phyloP scores from a whole-genome alignment of 2,113 vertebrate genomes.

The Perca schrenkii region DNA sequence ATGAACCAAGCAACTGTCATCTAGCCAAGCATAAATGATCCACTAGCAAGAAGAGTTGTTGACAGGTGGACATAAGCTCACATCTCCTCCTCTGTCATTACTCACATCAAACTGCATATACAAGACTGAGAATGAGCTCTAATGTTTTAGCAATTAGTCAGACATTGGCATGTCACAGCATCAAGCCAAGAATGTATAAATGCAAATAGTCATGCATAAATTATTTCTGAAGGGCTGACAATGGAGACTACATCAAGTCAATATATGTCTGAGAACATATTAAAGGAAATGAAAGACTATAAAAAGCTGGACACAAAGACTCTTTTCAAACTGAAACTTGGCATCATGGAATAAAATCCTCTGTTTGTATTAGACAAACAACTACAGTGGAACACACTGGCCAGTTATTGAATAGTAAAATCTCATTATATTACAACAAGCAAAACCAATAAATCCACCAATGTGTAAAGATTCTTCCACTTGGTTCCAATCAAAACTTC shows the following conservation, averaged over 20 bases:
- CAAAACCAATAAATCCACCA: neutral
- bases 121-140: conserved; percentile 6
- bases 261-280: neutral
- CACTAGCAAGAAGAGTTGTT: conserved; percentile 22
- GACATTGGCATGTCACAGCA: neutral
- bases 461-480: neutral
- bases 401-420: too few relatives aligned
- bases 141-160: conserved; percentile 33
- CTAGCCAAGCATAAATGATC: conserved; percentile 20
- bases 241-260: neutral
- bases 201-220: conserved; percentile 18
- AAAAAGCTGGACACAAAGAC: too few relatives aligned
- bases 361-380: too few relatives aligned
- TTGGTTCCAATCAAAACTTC: neutral
- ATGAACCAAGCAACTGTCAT: conserved; percentile 37
- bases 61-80: conserved; percentile 56
- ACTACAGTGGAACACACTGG: too few relatives aligned
- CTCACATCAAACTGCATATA: neutral
- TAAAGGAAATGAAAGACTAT: neutral
- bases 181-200: neutral
- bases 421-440: too few relatives aligned
- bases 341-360: too few relatives aligned
- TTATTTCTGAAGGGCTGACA: neutral
- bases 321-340: too few relatives aligned
- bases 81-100: conserved; percentile 34